Evolutionary conservation across 2,797 vertebrate species (phyloP), one percentile per base, ranked within the genome.

Genomic region (Smutsia gigantea): DNA sequence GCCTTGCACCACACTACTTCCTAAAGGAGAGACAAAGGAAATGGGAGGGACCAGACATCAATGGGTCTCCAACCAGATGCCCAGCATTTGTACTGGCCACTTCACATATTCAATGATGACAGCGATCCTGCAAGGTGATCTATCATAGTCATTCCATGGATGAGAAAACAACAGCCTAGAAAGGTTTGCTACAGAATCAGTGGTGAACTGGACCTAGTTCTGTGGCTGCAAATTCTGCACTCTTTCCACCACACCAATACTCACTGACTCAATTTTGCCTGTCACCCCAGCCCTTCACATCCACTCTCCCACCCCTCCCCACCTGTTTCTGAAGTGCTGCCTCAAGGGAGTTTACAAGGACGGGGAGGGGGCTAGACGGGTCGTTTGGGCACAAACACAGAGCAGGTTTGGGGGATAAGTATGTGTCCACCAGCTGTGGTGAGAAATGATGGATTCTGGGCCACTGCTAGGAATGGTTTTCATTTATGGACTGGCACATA

Each of bases 401-500:
- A 51, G 15, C 1, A 13, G 18, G 3, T 8, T 7, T 77, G 11
- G 25, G 3, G 25, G 18, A n/a, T 51, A 17, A 25, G 39, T 49
- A 25, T 69, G 15, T 69, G 79, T 88, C 87, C 31, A 17, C 7
- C 83, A 39, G 34, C 34, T 9, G 12, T 18, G 17, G 46, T 42
- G 23, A 59, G 25, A 31, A 66, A 39, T 59, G 79, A 69, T 61
- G 37, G 31, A 61, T 31, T 68, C 68, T 7, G 1, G 2, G 55
- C 2, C 4, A 11, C 34, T 13, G 42, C 75, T 84, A 69, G 69
- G 39, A 37, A 69, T 6, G 34, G 27, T 53, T 49, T 77, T 14
- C 63, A 49, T 25, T 72, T 71, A 7, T 2, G 14, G 23, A 57
- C 59, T 7, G 0, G 7, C 5, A 12, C 1, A 0, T 68, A 17